Evolutionary conservation across 2,797 vertebrate species (phyloP), one percentile per base, ranked within the genome.

Genomic region (Epinephelus malabaricus): DNA sequence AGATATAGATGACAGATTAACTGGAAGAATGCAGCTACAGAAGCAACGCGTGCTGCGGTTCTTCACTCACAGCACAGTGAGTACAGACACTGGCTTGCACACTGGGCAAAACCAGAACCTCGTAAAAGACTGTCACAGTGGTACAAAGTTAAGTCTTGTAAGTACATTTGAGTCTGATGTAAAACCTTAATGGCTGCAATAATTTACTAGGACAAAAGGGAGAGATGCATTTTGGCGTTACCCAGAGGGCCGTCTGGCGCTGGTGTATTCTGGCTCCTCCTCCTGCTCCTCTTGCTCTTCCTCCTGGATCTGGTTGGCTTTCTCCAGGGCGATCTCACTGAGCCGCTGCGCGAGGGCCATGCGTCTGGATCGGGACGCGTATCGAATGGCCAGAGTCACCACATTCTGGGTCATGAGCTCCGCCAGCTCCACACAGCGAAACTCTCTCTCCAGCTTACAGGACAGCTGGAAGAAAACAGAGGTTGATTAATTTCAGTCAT

Each of bases 381-480:
- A 99, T 50, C 97, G 97, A 84, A 99, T 96, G 56, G 98, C 98
- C 84, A 99, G 88, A 10, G 93, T 95, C 87, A 97, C 92, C 69
- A 96, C 98, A 17, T 86, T 96, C 34, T 95, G 97, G 4, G 96
- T 96, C 98, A 99, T 99, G 65, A 98, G 89, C 78, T 96, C 96
- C 0, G 97, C 97, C 79, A 99, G 95, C 63, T 99, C 98, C 94
- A 98, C 83, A 1, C 97, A 97, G 66, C 98, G 98, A 34, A 97
- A 98, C 93, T 99, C 98, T 1, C 98, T 92, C 78, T 99, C 97
- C 92, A 99, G 91, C 85, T 96, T 98, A 83, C 98, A 99, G 6
- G 98, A 98, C 81, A 99, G 89, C 98, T 99, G 92, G 53, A 75
- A 8, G 11, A 11, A 49, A 51, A 54, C 30, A 15, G 1, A 0